Evolutionary conservation across 2,113 vertebrate genomes (phyloP).

Genomic region (Boulengeromyrus knoepffleri): DNA sequence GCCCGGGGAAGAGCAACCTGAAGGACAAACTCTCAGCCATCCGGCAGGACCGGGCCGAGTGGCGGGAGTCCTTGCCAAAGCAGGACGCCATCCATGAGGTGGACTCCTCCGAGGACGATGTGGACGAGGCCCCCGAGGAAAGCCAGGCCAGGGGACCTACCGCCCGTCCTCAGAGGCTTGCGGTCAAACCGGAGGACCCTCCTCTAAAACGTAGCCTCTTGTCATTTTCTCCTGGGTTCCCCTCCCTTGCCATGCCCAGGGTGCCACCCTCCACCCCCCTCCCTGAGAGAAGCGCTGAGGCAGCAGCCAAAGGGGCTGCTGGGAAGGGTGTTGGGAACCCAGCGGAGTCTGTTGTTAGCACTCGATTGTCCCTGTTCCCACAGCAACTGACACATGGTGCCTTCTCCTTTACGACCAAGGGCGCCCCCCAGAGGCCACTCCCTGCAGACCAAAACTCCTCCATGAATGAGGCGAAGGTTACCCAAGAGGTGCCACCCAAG

Average conservation of each 20-base stretch:
- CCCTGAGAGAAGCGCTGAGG: not conserved
- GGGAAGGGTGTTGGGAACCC: slow-evolving; percentile 25
- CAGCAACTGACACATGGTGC: slow-evolving; percentile 40
- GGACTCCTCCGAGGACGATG: slow-evolving; percentile 88
- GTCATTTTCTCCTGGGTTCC: slow-evolving; percentile 46
- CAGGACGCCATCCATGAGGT: slow-evolving; percentile 94
- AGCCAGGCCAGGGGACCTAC: slow-evolving; percentile 65
- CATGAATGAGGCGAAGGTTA: slow-evolving; percentile 11
- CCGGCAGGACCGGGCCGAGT: slow-evolving; percentile 83
- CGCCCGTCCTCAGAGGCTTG: slow-evolving; percentile 33
- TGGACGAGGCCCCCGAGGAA: slow-evolving; percentile 78
- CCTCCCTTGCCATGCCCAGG: slow-evolving; percentile 35
- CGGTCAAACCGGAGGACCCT: slow-evolving; percentile 39
- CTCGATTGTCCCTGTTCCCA: slow-evolving; percentile 28
- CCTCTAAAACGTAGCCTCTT: slow-evolving; percentile 40
- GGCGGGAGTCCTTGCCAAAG: slow-evolving; percentile 86
- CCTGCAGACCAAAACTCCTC: slow-evolving; percentile 1
- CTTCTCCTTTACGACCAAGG: slow-evolving; percentile 55
- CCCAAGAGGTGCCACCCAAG: not conserved
- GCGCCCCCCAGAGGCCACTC: slow-evolving; percentile 42
- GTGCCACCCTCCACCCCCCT: not conserved
- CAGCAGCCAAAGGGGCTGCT: slow-evolving; percentile 10
- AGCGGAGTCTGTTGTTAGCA: slow-evolving; percentile 18
- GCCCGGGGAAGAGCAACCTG: slow-evolving; percentile 56
- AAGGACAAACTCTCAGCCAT: slow-evolving; percentile 75